Evolutionary conservation across 2,888 invertebrate genomes (phyloP), one percentile per base, ranked within the genome.

Genomic region (Homarus gammarus): DNA sequence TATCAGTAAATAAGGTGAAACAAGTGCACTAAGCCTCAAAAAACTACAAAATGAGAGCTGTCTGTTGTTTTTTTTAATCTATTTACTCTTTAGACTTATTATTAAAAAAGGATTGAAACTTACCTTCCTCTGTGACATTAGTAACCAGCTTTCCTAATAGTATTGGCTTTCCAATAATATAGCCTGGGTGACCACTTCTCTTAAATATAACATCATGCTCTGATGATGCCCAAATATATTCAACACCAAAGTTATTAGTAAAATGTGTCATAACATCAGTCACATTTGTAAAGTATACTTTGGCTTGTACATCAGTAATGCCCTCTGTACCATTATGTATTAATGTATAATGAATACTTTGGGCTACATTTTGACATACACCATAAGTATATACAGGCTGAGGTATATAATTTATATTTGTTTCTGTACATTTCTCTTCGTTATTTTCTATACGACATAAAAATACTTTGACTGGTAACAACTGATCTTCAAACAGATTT

Each of bases 151-250:
- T 78, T 51, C 90, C 90, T 27, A 88, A 31, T 0, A 91, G 64
- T 3, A 91, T 68, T 31, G 90, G 88, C 49, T 85, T 91, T 10
- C 90, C 90, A 33, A 38, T 38, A 6, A 75, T 5, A 72, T 91
- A 91, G 6, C 90, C 90, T 10, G 90, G 90, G 2, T 84, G 36
- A 5, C 90, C 90, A 75, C 90, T 91, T 64, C 88, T 87, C 31
- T 84, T 51, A 22, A 88, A 73, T 31, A 85, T 56, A 5, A 38
- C 22, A 8, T 44, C 22, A 18, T 75, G 33, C 49, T 82, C 64
- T 36, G 36, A 40, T 38, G 81, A 75, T 68, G 31, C 81, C 90
- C 90, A 91, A 2, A 79, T 33, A 61, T 61, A 88, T 33, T 77
- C 49, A 12, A 56, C 75, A 5, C n/a, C n/a, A 38, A 88, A 91